Conservation (phyloP, 1,140 invertebrate genomes). For the Chrysoperla carnea region DNA sequence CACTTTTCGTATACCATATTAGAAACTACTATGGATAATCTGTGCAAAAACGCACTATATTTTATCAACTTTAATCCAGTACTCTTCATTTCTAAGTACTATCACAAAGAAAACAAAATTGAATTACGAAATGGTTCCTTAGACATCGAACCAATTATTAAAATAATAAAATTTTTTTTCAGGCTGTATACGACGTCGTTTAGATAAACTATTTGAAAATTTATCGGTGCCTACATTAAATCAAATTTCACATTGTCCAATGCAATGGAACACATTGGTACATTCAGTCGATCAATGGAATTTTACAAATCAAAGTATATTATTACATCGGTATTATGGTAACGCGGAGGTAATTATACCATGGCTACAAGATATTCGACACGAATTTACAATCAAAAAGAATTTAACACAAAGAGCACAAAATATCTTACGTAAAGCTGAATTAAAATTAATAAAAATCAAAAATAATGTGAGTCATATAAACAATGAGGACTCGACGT, state of each 20-base stretch:
- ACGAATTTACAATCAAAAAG: slow-evolving; percentile 33
- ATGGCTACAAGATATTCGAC: slow-evolving; percentile 34
- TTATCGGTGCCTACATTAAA: slow-evolving; percentile 35
- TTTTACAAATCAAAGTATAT: slow-evolving; percentile 36
- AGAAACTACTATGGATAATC: too few species aligned
- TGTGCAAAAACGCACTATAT: too few species aligned
- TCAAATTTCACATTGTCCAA: slow-evolving; percentile 33
- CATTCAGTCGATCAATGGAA: slow-evolving; percentile 34
- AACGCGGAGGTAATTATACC: slow-evolving; percentile 33
- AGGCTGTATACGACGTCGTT: not conserved
- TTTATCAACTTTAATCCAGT: too few species aligned
- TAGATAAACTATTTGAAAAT: slow-evolving; percentile 26
- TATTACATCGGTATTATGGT: slow-evolving; percentile 34
- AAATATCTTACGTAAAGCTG: slow-evolving; percentile 22
- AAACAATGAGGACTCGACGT: too few species aligned
- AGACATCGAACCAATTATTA: too few species aligned
- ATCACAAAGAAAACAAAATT: too few species aligned
- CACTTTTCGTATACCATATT: too few species aligned
- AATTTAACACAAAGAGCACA: slow-evolving; percentile 26
- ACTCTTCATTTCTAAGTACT: too few species aligned
- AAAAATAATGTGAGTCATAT: slow-evolving; percentile 17
- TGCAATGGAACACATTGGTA: slow-evolving; percentile 26
- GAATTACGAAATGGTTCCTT: too few species aligned
- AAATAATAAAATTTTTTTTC: too few species aligned
- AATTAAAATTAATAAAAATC: slow-evolving; percentile 11